Base-by-base conservation (phyloP, 2,113 vertebrate species). In the Canis aureus region DNA sequence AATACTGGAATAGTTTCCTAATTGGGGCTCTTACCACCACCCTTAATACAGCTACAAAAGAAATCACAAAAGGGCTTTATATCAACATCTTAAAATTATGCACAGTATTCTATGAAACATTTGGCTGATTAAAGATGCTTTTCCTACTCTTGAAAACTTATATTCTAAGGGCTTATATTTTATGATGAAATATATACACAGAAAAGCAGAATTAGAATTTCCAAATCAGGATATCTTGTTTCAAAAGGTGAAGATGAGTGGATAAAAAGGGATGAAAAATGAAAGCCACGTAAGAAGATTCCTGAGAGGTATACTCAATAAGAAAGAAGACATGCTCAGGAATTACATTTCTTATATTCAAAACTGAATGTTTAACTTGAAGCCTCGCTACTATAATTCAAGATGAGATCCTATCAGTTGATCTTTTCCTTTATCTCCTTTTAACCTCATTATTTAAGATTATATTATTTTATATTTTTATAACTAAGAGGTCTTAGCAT, bases 151-250 rank as follows among this genome's bases (percentile, higher is more conserved):
- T 25, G 49, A 59, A 91, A 94, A 35, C 16, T 96, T 79, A 80
- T 81, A 95, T 74, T 94, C 49, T 67, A 43, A 69, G 19, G n/a
- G 69, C 27, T 43, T 43, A 43, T 43, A 43, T 43, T 43, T 43
- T 43, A 71, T 43, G 38, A 73, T 62, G 49, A 96, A 84, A 84
- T 64, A 91, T 11, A 69, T n/a, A 76, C 10, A 67, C 90, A 91
- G 35, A 84, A 85, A 95, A 89, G 27, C 20, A 89, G 38, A 94
- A 90, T 67, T 29, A 93, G 49, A 59, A 43, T 91, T 91, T 67
- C 81, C 57, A 96, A 89, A 81, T 74, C 0, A 94, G 6, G 32
- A 93, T 60, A 79, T 80, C 35, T 94, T 78, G 23, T 62, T 62
- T 92, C 27, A 35, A 25, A 91, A 87, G 15, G 76, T 22, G 96